Evolutionary conservation across 1,140 invertebrate species (phyloP).

Genomic region (Pissodes strobi): DNA sequence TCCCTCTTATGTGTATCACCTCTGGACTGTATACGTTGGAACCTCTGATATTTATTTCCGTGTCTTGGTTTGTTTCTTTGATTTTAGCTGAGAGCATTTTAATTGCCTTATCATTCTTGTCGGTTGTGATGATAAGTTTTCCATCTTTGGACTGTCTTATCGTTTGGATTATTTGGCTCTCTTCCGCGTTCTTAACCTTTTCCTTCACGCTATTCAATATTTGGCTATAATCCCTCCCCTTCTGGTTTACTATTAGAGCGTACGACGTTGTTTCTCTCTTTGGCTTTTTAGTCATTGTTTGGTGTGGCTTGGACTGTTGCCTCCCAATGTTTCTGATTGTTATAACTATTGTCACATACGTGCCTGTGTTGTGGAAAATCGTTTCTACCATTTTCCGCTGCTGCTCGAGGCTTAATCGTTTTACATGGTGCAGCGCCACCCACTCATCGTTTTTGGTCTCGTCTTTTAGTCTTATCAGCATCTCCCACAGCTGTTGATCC

Average conservation of each 20-base stretch:
- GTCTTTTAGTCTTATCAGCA: too few relatives aligned
- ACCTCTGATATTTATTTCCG: neutral
- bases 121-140: conserved; percentile 10
- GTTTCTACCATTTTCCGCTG: too few relatives aligned
- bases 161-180: neutral
- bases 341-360: too few relatives aligned
- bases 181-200: neutral
- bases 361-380: too few relatives aligned
- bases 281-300: too few relatives aligned
- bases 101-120: conserved; percentile 6
- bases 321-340: too few relatives aligned
- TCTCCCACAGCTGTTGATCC: too few relatives aligned
- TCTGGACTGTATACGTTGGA: neutral
- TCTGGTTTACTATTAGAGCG: conserved; percentile 15
- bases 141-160: conserved; percentile 19
- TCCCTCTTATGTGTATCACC: conserved; percentile 7
- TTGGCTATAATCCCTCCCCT: neutral
- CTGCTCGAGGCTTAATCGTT: too few relatives aligned
- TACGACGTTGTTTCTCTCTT: conserved; percentile 7
- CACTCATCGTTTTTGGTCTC: too few relatives aligned
- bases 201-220: neutral
- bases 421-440: too few relatives aligned
- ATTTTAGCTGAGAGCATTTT: neutral
- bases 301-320: too few relatives aligned
- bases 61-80: too few relatives aligned